Evolutionary conservation across 2,113 vertebrate species (phyloP), one percentile per base, ranked within the genome.

Genomic region (Tragelaphus strepsiceros): DNA sequence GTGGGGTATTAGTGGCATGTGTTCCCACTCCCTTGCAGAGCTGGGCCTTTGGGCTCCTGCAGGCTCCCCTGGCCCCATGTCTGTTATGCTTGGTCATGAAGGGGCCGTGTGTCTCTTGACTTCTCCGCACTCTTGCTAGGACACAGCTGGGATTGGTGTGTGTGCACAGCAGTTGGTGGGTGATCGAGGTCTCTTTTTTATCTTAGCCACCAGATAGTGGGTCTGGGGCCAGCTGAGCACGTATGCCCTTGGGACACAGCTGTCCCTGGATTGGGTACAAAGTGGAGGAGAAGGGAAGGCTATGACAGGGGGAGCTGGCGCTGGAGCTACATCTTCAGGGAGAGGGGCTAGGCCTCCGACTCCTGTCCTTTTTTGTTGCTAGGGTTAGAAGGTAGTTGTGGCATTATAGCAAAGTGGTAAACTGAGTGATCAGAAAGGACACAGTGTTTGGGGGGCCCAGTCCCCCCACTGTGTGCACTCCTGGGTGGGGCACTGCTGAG

Each of bases 121-220:
- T 4, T 0, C 2, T 0, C 30, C 2, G 32, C 5, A 2, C 43
- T 35, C 8, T 49, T 56, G 35, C 10, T 12, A 4, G 59, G 22
- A 82, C 6, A 1, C 22, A 35, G 83, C 22, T 13, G 16, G 86
- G 13, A 5, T 13, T 51, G 15, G 0, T 1, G 5, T 26, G 5
- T 24, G 8, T 39, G n/a, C 24, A 1, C 9, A 9, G 46, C 22
- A 2, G 15, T 21, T 1, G 14, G 0, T 17, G 7, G 71, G 21
- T 14, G 17, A 12, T 30, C 0, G 7, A 35, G 12, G 62, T 56
- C 15, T 49, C 46, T 14, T 46, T 81, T 78, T 64, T 17, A 16
- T 14, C 10, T 82, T 22, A 24, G 64, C 49, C 56, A 5, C 32
- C 32, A 1, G 46, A 2, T 13, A 4, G 30, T 5, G 24, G 39